Conservation (phyloP, 2,113 vertebrate species). For the Chrysemys picta region DNA sequence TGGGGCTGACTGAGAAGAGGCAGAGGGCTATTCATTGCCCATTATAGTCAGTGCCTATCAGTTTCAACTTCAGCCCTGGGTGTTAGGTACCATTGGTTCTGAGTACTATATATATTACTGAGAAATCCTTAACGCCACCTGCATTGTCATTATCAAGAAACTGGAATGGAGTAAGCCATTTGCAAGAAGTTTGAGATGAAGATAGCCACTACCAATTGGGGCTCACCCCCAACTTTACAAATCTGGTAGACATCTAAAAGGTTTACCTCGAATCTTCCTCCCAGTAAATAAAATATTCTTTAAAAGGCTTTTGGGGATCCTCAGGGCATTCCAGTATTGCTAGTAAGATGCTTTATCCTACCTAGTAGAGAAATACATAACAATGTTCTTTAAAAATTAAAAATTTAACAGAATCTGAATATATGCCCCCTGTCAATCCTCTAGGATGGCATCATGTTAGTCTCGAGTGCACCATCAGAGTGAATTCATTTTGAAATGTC, state of each 20-base stretch:
- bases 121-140: neutral
- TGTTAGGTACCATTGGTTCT: neutral
- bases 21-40: neutral
- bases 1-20: neutral
- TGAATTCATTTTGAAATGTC: slow-evolving; percentile 66
- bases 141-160: slow-evolving; percentile 1
- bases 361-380: slow-evolving; percentile 68
- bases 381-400: slow-evolving; percentile 76
- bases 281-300: slow-evolving; percentile 67
- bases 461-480: slow-evolving; percentile 51
- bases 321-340: slow-evolving; percentile 63
- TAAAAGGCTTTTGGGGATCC: slow-evolving; percentile 71
- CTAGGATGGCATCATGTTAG: slow-evolving; percentile 60
- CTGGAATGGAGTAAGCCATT: slow-evolving; percentile 13
- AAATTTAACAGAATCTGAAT: slow-evolving; percentile 70
- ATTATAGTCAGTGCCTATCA: neutral
- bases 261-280: slow-evolving; percentile 48
- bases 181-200: neutral
- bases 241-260: slow-evolving; percentile 40
- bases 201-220: neutral
- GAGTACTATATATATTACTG: neutral
- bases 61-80: neutral
- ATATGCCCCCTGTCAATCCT: slow-evolving; percentile 68
- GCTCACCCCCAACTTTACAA: slow-evolving; percentile 10
- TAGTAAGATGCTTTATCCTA: slow-evolving; percentile 55